These are phyloP conservation scores for Lamprotornis superbus DNA, from an alignment of 2,113 vertebrate species.

Conservation along the genomic window DNA sequence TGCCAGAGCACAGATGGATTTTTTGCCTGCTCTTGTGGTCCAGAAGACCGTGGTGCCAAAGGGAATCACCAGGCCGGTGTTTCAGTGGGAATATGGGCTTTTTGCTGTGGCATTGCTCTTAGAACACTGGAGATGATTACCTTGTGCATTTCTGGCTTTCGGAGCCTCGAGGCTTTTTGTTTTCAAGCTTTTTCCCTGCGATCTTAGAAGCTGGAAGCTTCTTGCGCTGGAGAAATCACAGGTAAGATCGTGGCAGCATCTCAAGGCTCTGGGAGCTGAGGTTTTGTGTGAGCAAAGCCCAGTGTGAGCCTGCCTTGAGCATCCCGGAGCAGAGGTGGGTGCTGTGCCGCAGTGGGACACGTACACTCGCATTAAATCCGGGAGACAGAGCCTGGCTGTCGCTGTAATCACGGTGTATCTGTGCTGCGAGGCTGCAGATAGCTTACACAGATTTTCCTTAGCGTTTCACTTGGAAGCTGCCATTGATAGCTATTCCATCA, in stretches of 20 bases:
- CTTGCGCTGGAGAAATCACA: neutral
- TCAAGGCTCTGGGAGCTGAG: neutral
- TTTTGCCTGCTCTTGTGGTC: neutral
- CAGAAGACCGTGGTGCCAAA: neutral
- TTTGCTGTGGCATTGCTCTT: neutral
- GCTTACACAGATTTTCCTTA: constrained; percentile 47
- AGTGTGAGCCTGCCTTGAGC: accelerated
- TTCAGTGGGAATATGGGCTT: neutral
- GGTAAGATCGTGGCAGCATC: neutral
- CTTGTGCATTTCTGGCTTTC: neutral
- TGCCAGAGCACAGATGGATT: neutral
- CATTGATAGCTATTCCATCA: constrained; percentile 51
- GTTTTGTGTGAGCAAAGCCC: neutral
- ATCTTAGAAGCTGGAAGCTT: neutral
- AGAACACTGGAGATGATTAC: neutral
- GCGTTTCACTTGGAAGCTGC: constrained; percentile 30
- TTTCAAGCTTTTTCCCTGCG: neutral
- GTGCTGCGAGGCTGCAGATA: constrained; percentile 13
- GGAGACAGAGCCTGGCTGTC: neutral
- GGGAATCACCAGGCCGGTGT: neutral
- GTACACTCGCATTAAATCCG: accelerated
- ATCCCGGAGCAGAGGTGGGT: neutral
- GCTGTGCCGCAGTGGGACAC: neutral
- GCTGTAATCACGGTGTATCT: neutral
- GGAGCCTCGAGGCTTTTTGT: neutral